Evolutionary conservation across 2,888 invertebrate genomes (phyloP).

Genomic region (Sceliomorpha sp.): DNA sequence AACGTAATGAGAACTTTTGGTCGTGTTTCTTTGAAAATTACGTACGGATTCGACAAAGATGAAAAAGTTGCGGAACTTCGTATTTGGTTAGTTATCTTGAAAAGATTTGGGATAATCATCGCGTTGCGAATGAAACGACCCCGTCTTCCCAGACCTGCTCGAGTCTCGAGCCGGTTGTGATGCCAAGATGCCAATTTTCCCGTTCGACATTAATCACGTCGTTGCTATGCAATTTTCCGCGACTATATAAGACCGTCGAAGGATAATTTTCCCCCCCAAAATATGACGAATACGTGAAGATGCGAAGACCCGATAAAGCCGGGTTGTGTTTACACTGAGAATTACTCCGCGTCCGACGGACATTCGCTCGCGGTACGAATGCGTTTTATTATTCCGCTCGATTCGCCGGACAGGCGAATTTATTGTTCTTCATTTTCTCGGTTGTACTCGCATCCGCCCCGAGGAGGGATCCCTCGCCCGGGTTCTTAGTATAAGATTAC

Average conservation of each 20-base stretch:
- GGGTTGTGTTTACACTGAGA: conserved; percentile 39
- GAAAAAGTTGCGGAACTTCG: too few relatives aligned
- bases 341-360: conserved; percentile 30
- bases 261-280: conserved; percentile 22
- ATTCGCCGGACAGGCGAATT: conserved; percentile 56
- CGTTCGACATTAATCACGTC: too few relatives aligned
- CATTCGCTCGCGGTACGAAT: conserved; percentile 25
- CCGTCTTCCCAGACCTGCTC: too few relatives aligned
- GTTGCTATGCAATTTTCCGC: too few relatives aligned
- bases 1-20: too few relatives aligned
- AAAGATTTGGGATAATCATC: too few relatives aligned
- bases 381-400: conserved; percentile 47
- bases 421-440: conserved; percentile 61
- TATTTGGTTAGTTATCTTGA: too few relatives aligned
- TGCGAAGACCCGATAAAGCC: conserved; percentile 11
- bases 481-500: conserved; percentile 66
- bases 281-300: conserved; percentile 38
- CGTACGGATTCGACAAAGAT: too few relatives aligned
- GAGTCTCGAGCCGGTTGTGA: too few relatives aligned
- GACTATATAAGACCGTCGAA: neutral
- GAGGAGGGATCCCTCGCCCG: conserved; percentile 49
- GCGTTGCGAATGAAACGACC: too few relatives aligned
- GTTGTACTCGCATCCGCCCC: conserved; percentile 55
- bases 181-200: too few relatives aligned
- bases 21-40: too few relatives aligned